Conservation (phyloP, 2,797 vertebrate genomes). For the Chloroceryle inda region DNA sequence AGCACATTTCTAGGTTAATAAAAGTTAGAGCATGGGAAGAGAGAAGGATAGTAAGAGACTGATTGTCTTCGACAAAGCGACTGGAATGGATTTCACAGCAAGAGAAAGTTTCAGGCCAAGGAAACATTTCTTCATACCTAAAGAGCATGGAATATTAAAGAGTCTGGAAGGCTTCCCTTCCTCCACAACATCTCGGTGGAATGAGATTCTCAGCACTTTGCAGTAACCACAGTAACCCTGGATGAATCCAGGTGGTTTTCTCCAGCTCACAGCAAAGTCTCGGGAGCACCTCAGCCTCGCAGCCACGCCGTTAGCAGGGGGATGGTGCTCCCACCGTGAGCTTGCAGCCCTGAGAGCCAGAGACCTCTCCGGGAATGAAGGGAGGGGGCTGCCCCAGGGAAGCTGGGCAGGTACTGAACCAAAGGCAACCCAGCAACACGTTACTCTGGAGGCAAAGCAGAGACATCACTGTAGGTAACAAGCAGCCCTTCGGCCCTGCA, state of each 20-base stretch:
- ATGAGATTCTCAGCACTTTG: background rate
- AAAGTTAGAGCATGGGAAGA: background rate
- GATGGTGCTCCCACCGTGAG: background rate
- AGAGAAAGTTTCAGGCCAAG: background rate
- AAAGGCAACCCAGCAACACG: background rate
- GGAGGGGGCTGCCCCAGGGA: background rate
- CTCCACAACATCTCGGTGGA: background rate
- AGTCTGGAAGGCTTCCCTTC: background rate
- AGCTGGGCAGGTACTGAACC: background rate
- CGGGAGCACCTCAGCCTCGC: background rate
- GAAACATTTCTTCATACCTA: constrained; percentile 30
- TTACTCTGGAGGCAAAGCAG: background rate
- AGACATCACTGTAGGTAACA: background rate
- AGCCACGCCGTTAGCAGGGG: background rate
- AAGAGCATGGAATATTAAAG: constrained; percentile 31
- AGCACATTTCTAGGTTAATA: constrained; percentile 33
- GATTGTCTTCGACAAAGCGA: background rate
- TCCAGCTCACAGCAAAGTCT: background rate
- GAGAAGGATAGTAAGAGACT: background rate
- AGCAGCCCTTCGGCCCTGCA: background rate
- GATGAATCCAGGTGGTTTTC: background rate
- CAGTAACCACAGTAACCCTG: background rate
- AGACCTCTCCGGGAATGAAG: background rate
- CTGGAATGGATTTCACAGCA: constrained; percentile 42
- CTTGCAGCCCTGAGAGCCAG: too few species aligned